phyloP scores from a whole-genome alignment of 2,797 vertebrate species.

The Psittacula derbiana region DNA sequence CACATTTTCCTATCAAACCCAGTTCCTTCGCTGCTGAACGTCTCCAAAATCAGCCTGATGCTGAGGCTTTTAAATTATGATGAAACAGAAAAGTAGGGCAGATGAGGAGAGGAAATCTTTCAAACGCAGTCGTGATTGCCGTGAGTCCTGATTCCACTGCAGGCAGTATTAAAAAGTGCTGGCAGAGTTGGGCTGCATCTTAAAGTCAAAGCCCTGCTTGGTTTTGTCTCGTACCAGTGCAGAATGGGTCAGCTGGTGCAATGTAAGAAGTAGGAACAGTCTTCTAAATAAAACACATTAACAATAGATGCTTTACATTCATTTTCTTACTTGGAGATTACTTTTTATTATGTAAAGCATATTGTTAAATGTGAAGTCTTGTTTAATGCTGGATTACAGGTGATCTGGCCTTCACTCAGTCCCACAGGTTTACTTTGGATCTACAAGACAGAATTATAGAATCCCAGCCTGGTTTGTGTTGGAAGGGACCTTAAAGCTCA shows the following conservation, averaged over 20 bases:
- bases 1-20: neutral
- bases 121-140: neutral
- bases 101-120: neutral
- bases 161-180: neutral
- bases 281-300: neutral
- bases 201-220: neutral
- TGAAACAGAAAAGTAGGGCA: slow-evolving; percentile 28
- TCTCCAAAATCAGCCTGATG: neutral
- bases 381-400: neutral
- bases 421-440: neutral
- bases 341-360: neutral
- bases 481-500: neutral
- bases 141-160: neutral
- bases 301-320: neutral
- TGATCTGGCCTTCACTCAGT: neutral
- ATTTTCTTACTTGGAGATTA: neutral
- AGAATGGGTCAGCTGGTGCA: neutral
- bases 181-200: neutral
- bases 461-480: neutral
- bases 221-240: neutral
- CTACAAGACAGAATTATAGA: neutral
- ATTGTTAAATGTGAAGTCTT: neutral
- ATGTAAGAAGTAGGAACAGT: too few species aligned
- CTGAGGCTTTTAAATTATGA: neutral
- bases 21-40: neutral